A percentile compares a stretch with the other conserved stretches of the same genome.
These are phyloP conservation scores for Laticauda laticaudata DNA, from an alignment of 2,113 vertebrate genomes.

Conservation along the genomic window DNA sequence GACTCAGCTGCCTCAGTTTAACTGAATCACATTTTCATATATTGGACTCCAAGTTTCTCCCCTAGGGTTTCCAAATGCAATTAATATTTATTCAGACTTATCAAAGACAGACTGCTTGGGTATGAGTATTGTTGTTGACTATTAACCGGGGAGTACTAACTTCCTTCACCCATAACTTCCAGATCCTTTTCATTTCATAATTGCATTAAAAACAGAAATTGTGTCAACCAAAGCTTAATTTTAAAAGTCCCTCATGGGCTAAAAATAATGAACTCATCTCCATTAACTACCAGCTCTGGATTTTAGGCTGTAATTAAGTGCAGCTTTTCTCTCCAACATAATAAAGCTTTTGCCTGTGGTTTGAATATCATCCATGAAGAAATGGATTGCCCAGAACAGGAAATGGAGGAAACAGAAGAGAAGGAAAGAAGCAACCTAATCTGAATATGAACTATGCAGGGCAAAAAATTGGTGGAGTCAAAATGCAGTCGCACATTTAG, in stretches of 20 bases:
- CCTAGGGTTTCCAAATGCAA: neutral
- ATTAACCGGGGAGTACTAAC: constrained; percentile 30
- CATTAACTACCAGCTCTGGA: constrained; percentile 23
- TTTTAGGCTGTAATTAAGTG: constrained; percentile 22
- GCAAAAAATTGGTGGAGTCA: neutral
- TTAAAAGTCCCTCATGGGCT: constrained; percentile 36
- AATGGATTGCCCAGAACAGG: neutral
- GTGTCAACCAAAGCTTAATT: constrained; percentile 59
- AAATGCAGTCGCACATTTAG: neutral
- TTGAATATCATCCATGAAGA: neutral
- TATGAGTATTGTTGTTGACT: constrained; percentile 27
- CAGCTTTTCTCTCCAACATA: neutral
- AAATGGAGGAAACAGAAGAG: neutral
- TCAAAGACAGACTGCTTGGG: neutral
- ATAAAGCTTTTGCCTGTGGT: neutral
- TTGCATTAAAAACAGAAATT: constrained; percentile 55
- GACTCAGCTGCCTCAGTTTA: neutral
- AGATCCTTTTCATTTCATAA: constrained; percentile 13
- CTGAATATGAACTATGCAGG: neutral
- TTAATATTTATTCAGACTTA: constrained; percentile 24
- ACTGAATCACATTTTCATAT: neutral
- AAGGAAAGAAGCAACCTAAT: neutral
- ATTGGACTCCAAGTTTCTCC: neutral
- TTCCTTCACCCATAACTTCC: neutral
- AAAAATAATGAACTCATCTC: constrained; percentile 57